A percentile compares a stretch with the other conserved stretches of the same genome.
Conservation (phyloP, 64 coral and sea anemone species). For the Montipora capricornis region DNA sequence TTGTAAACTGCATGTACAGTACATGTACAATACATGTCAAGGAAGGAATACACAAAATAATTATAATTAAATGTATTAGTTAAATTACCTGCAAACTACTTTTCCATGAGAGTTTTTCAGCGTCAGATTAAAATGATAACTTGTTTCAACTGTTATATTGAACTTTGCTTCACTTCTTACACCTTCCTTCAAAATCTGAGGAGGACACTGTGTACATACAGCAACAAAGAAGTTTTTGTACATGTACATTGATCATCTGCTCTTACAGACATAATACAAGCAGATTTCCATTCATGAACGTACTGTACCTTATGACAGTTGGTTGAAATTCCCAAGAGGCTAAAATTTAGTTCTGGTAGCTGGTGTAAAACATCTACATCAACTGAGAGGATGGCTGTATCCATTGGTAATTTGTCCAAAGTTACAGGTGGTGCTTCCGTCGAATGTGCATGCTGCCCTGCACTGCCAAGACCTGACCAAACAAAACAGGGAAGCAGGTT, state of each 20-base stretch:
- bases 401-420: background rate
- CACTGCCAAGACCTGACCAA: background rate
- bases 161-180: background rate
- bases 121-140: background rate
- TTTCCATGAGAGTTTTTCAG: background rate
- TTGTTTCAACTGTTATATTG: slow-evolving; percentile 10
- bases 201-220: background rate
- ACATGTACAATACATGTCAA: no score
- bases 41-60: no score
- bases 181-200: background rate
- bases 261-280: no score
- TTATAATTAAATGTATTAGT: background rate
- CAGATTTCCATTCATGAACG: no score
- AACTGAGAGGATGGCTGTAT: slow-evolving; percentile 41
- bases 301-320: slow-evolving; percentile 52
- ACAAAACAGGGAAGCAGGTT: background rate
- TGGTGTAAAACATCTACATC: background rate
- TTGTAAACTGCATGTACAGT: no score
- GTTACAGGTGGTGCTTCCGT: background rate
- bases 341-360: background rate
- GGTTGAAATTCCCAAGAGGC: slow-evolving; percentile 33
- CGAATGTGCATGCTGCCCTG: no score
- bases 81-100: background rate
- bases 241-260: no score
- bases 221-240: background rate